Evolutionary conservation across 1,140 invertebrate species (phyloP), one percentile per base, ranked within the genome.

Genomic region (Drosophila subobscura): DNA sequence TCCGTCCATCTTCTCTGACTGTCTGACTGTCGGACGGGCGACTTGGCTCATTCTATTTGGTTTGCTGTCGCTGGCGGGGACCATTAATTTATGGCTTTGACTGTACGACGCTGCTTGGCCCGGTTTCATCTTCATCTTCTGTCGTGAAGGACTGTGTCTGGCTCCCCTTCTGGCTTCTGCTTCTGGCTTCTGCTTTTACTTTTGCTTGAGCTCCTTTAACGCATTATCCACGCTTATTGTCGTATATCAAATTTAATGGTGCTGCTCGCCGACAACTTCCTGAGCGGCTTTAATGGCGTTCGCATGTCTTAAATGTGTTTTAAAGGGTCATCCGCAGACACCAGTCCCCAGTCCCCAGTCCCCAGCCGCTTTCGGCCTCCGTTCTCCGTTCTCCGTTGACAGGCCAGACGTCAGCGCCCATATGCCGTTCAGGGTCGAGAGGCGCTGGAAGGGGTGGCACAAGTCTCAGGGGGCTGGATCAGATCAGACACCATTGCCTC

Each of bases 201-300:
- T n/a, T 50, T 45, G 44, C 57, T 45, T n/a, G 47, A 55, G 55
- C 49, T 52, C 52, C 56, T 47, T 60, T 44, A 56, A 71, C 57
- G 77, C 67, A 85, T 85, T 85, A 85, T 85, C 80, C 80, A 20
- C 72, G 81, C 81, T 85, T 86, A 80, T 85, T 86, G 81, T 77
- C 81, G 81, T 86, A 77, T 81, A 85, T 85, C 81, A 85, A 74
- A 85, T 61, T 77, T 86, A 86, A 85, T 85, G 81, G 73, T 57
- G 66, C 47, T 50, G 59, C 80, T 68, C 50, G 80, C 71, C 66
- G 65, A n/a, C 72, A 27, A 60, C 70, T 81, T 83, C 75, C 79
- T 71, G 59, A 54, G 80, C 71, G 50, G 47, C 63, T 83, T 73
- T 80, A 79, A 79, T 80, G 77, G 59, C 41, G 29, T n/a, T 54